phyloP scores from a whole-genome alignment of 2,113 vertebrate species.

The Hippopotamus amphibius region DNA sequence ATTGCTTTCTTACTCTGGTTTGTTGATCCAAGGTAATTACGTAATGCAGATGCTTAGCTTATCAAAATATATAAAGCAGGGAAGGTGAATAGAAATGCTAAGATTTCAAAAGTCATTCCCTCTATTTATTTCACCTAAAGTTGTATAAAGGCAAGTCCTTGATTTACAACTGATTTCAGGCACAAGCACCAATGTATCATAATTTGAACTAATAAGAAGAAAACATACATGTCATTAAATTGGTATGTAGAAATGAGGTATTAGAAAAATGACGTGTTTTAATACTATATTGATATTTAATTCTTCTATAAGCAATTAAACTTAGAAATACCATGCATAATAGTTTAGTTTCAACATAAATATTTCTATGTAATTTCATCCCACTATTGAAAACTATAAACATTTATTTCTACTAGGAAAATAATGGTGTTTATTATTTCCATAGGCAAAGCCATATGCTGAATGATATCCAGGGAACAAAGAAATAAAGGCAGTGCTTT shows the following conservation, averaged over 20 bases:
- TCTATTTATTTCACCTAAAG: background rate
- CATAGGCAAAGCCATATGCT: background rate
- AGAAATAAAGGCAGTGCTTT: background rate
- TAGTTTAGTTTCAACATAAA: slow-evolving; percentile 10
- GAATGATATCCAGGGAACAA: background rate
- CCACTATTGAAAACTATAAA: background rate
- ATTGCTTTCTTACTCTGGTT: background rate
- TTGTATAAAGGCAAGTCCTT: background rate
- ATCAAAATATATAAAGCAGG: background rate
- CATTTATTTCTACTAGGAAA: background rate
- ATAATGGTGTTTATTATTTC: background rate
- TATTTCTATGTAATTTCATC: background rate
- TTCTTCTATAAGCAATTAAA: background rate
- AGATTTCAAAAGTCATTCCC: background rate
- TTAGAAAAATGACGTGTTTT: background rate
- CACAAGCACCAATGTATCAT: background rate
- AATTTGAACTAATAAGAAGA: background rate
- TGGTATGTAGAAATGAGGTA: background rate
- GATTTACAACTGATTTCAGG: background rate
- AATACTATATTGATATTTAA: background rate
- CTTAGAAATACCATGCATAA: background rate
- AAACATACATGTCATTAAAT: background rate
- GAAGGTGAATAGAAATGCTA: background rate
- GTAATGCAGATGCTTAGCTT: background rate
- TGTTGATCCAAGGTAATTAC: background rate